Conservation (phyloP, 2,888 invertebrate species). For the Tolmerus cingulatus region DNA sequence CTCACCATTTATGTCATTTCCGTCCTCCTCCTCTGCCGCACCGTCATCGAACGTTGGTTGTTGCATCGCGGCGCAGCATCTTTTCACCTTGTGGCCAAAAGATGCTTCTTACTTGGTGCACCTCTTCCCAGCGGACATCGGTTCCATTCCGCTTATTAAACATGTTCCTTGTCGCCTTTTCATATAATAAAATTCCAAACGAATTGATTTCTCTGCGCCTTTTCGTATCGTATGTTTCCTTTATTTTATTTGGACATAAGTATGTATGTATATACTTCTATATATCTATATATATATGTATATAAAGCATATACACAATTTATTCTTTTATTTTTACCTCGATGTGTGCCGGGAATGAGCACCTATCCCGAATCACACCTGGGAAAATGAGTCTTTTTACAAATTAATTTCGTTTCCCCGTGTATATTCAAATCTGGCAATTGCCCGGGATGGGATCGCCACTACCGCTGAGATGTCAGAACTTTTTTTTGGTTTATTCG, state of each 20-base stretch:
- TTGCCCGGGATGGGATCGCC: not conserved
- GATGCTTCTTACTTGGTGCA: not conserved
- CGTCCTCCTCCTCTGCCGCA: not conserved
- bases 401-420: constrained; percentile 8
- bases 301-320: not conserved
- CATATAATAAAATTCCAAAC: constrained; percentile 20
- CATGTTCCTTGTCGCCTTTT: constrained; percentile 3
- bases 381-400: constrained; percentile 26
- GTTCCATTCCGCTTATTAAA: not conserved
- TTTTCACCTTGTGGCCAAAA: not conserved
- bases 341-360: not conserved
- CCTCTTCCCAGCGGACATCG: not conserved
- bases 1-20: constrained; percentile 10
- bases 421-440: not conserved
- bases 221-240: not conserved
- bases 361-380: constrained; percentile 25
- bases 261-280: not conserved
- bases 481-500: no score
- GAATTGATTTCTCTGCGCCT: constrained; percentile 14
- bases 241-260: no score
- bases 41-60: not conserved
- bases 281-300: not conserved
- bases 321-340: not conserved
- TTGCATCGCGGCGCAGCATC: not conserved
- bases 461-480: no score